These are phyloP conservation scores for Ramphastos sulfuratus DNA, from an alignment of 2,113 vertebrate species.

Conservation along the genomic window DNA sequence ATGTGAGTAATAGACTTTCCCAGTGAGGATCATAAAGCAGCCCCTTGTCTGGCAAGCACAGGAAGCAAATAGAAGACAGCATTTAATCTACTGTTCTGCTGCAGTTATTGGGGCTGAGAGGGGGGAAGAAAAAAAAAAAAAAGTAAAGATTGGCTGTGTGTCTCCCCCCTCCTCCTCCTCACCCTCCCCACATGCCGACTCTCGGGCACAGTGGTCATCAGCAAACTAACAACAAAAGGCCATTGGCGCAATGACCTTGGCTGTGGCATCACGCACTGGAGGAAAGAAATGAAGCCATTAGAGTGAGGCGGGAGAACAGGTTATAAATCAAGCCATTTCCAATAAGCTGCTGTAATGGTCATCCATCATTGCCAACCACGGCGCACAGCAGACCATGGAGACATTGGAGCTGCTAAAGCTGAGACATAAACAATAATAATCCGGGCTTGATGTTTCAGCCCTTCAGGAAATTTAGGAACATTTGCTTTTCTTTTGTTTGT, in stretches of 20 bases:
- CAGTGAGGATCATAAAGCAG: conserved; percentile 92
- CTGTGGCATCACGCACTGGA: conserved; percentile 97
- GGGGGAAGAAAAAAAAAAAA: conserved; percentile 60
- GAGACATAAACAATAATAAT: conserved; percentile 98
- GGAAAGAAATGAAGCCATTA: conserved; percentile 99
- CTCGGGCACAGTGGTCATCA: conserved; percentile 89
- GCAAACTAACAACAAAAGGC: conserved; percentile 95
- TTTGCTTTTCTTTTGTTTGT: conserved; percentile 90
- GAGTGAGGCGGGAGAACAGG: conserved; percentile 92
- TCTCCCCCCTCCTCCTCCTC: neutral
- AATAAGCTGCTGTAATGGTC: conserved; percentile 99
- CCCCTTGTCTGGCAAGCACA: conserved; percentile 83
- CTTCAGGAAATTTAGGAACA: conserved; percentile 89
- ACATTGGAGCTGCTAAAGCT: conserved; percentile 84
- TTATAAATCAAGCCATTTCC: conserved; percentile 99
- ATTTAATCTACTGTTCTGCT: conserved; percentile 88
- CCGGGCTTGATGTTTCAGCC: conserved; percentile 87
- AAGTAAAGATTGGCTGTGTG: conserved; percentile 72
- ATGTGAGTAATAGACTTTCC: conserved; percentile 96
- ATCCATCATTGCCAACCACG: conserved; percentile 94
- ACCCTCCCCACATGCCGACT: conserved; percentile 46
- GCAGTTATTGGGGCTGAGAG: conserved; percentile 80
- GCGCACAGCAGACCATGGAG: conserved; percentile 89
- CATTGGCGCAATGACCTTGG: conserved; percentile 98
- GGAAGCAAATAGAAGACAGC: conserved; percentile 83